A percentile compares a stretch with the other conserved stretches of the same genome.
Evolutionary conservation across 1,140 invertebrate genomes (phyloP).

Genomic region (Calliphora vicina): DNA sequence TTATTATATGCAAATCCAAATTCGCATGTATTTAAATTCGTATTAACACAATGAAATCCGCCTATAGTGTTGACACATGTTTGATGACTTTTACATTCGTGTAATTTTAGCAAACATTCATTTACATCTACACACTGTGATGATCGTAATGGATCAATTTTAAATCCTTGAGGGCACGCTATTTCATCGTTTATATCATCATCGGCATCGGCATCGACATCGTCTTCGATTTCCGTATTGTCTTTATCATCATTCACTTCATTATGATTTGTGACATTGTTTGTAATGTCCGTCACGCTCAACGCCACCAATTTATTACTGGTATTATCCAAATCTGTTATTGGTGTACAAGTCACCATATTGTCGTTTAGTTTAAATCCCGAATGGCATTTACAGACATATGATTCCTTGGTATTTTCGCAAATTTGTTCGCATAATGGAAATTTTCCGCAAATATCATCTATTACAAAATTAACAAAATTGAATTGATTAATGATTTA

Average conservation of each 20-base stretch:
- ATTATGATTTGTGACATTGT: slow-evolving; percentile 40
- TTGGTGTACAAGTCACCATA: slow-evolving; percentile 67
- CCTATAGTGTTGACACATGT: slow-evolving; percentile 57
- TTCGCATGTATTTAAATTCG: slow-evolving; percentile 44
- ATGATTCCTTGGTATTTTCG: slow-evolving; percentile 71
- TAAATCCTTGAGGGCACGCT: slow-evolving; percentile 45
- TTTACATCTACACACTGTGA: slow-evolving; percentile 68
- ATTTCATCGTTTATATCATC: background rate
- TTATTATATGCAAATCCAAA: slow-evolving; percentile 43
- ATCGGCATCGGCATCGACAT: slow-evolving; percentile 42
- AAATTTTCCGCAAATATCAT: slow-evolving; percentile 72
- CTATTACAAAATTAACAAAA: slow-evolving; percentile 43
- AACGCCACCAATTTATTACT: too few species aligned
- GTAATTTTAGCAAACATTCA: slow-evolving; percentile 71
- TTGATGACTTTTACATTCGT: slow-evolving; percentile 66
- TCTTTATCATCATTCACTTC: slow-evolving; percentile 34
- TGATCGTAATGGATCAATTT: slow-evolving; percentile 35
- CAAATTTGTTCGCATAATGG: slow-evolving; percentile 75
- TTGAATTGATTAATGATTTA: too few species aligned
- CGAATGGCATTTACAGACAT: slow-evolving; percentile 73
- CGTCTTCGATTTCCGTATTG: slow-evolving; percentile 41
- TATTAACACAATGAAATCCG: slow-evolving; percentile 50
- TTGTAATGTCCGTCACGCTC: background rate
- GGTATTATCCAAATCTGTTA: slow-evolving; percentile 56
- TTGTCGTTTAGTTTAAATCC: slow-evolving; percentile 73